These are phyloP conservation scores for Oreochromis aureus DNA, from an alignment of 2,113 vertebrate genomes.

Conservation along the genomic window DNA sequence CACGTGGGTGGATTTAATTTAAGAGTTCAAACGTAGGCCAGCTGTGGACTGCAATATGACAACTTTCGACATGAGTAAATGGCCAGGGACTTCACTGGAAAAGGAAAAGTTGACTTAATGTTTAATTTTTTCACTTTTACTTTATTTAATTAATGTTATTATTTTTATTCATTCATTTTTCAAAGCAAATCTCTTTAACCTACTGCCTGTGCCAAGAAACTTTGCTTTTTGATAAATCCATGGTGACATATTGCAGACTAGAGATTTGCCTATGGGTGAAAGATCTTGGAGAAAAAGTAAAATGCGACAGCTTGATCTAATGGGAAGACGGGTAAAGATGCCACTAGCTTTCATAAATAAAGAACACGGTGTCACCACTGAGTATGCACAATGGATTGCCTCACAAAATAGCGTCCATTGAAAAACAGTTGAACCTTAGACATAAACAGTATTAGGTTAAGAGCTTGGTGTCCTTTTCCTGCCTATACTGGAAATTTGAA, in stretches of 20 bases:
- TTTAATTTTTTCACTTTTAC: not conserved
- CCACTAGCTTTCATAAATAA: not conserved
- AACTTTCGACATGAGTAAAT: not conserved
- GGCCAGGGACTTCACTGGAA: not conserved
- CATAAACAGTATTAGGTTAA: not conserved
- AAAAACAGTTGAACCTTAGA: not conserved
- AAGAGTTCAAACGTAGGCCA: not conserved
- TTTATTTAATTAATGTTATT: not conserved
- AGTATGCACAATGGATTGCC: not conserved
- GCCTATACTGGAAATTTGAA: not conserved
- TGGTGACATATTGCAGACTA: not conserved
- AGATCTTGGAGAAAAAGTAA: not conserved
- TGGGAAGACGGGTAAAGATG: not conserved
- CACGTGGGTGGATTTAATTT: not conserved
- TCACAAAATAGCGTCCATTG: not conserved
- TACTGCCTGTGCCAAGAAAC: not conserved
- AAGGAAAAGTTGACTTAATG: not conserved
- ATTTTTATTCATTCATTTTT: not conserved
- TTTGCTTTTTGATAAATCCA: not conserved
- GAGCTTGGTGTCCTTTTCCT: not conserved
- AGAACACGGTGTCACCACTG: not conserved
- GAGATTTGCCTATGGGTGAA: not conserved
- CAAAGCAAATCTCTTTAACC: not conserved
- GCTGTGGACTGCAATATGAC: not conserved
- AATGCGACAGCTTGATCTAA: not conserved